phyloP scores from a whole-genome alignment of 2,113 vertebrate species.

The Rissa tridactyla region DNA sequence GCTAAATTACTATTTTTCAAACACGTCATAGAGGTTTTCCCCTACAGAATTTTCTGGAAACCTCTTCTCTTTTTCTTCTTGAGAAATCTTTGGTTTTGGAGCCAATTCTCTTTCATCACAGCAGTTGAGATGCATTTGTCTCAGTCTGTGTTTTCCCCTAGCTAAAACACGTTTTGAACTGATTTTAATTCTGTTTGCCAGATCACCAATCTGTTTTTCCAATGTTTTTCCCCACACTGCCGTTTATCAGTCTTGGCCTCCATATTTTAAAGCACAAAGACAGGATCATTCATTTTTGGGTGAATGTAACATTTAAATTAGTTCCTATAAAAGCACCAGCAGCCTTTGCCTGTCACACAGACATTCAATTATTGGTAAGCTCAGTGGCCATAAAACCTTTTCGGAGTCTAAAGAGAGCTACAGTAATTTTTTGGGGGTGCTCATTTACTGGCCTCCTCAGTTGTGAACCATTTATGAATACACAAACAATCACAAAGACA shows the following conservation, averaged over 20 bases:
- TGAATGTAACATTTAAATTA: not conserved
- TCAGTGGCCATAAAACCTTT: not conserved
- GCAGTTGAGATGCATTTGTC: not conserved
- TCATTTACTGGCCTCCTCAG: not conserved
- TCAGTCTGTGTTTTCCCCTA: not conserved
- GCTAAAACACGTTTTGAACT: not conserved
- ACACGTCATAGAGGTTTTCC: not conserved
- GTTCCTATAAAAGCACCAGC: not conserved
- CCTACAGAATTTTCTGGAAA: slow-evolving; percentile 48
- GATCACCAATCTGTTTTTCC: slow-evolving; percentile 6
- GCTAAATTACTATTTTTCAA: not conserved
- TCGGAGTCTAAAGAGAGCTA: not conserved
- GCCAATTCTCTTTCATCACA: slow-evolving; percentile 39
- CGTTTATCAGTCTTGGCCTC: not conserved
- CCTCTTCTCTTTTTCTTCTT: not conserved
- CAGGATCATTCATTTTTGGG: not conserved
- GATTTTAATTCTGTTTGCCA: not conserved
- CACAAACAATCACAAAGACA: not conserved
- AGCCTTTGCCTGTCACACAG: not conserved
- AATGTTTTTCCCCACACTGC: not conserved
- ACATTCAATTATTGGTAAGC: not conserved
- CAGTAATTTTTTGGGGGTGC: not conserved
- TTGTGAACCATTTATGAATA: not conserved
- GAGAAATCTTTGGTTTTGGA: slow-evolving; percentile 9
- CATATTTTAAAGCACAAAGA: not conserved